These are phyloP conservation scores for Andricus curvator DNA, from an alignment of 2,888 invertebrate species.

Conservation along the genomic window DNA sequence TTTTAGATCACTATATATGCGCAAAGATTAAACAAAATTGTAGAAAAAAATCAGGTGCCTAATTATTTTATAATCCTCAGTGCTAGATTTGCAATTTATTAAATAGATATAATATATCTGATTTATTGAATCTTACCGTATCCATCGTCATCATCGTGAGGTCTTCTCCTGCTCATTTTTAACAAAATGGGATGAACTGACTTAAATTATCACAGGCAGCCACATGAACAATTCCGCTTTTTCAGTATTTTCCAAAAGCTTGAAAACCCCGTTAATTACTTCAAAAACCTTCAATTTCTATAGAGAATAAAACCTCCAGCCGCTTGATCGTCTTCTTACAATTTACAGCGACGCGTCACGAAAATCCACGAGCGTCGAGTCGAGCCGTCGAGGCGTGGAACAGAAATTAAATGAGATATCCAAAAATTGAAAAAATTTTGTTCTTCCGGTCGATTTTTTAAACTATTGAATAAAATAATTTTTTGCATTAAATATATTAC, in stretches of 20 bases:
- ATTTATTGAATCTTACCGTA: constrained; percentile 82
- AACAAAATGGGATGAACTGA: not conserved
- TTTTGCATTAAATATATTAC: too few relatives aligned
- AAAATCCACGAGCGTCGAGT: not conserved
- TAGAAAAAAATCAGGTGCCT: too few relatives aligned
- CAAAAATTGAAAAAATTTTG: too few relatives aligned
- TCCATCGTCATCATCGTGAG: constrained; percentile 90
- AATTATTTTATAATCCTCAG: too few relatives aligned
- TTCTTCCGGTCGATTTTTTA: too few relatives aligned
- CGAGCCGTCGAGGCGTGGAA: not conserved
- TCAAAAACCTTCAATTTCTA: not conserved
- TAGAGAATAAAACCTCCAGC: not conserved
- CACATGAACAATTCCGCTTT: constrained; percentile 16
- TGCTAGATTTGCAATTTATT: too few relatives aligned
- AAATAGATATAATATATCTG: not conserved
- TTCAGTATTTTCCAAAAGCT: not conserved
- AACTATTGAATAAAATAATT: too few relatives aligned
- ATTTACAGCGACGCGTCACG: constrained; percentile 21
- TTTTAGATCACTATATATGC: too few relatives aligned
- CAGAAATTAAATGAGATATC: too few relatives aligned
- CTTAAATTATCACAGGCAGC: constrained; percentile 17
- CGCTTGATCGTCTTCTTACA: not conserved
- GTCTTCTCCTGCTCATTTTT: constrained; percentile 88
- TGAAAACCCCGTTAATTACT: not conserved
- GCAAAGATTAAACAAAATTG: too few relatives aligned